Conservation (phyloP, 1,140 invertebrate genomes). For the Littorina saxatilis region DNA sequence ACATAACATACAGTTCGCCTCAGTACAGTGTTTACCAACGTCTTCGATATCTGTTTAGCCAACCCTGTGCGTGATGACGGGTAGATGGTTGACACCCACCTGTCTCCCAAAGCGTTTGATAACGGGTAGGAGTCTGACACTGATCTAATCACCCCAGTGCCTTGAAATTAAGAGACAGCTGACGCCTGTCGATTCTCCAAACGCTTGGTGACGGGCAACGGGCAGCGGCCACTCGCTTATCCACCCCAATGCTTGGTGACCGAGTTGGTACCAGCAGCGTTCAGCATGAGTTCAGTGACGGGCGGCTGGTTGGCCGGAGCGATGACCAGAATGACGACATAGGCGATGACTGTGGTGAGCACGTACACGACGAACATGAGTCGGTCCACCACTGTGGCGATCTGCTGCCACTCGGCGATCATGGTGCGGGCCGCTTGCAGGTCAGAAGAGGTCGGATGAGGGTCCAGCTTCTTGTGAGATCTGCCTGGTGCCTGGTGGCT, state of each 20-base stretch:
- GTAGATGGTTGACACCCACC: no score
- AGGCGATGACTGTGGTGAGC: constrained; percentile 66
- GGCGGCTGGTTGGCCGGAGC: constrained; percentile 55
- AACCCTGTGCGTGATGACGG: no score
- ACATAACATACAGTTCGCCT: no score
- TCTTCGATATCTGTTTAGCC: no score
- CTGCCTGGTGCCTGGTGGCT: neutral
- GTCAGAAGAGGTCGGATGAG: constrained; percentile 9
- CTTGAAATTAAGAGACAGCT: no score
- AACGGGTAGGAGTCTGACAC: no score
- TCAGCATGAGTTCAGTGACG: neutral
- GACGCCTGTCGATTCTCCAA: no score
- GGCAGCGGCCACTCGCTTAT: neutral
- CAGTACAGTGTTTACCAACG: no score
- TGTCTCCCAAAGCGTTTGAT: no score
- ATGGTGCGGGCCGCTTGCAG: constrained; percentile 48
- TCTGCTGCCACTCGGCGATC: constrained; percentile 73
- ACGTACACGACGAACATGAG: constrained; percentile 72
- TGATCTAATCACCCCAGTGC: no score
- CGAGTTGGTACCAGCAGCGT: neutral
- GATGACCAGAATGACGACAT: constrained; percentile 69
- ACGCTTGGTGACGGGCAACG: no score
- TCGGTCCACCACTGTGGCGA: constrained; percentile 71
- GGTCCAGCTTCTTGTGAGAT: constrained; percentile 25
- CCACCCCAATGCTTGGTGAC: neutral